phyloP scores from a whole-genome alignment of 2,113 vertebrate genomes.

The Burhinus bistriatus region DNA sequence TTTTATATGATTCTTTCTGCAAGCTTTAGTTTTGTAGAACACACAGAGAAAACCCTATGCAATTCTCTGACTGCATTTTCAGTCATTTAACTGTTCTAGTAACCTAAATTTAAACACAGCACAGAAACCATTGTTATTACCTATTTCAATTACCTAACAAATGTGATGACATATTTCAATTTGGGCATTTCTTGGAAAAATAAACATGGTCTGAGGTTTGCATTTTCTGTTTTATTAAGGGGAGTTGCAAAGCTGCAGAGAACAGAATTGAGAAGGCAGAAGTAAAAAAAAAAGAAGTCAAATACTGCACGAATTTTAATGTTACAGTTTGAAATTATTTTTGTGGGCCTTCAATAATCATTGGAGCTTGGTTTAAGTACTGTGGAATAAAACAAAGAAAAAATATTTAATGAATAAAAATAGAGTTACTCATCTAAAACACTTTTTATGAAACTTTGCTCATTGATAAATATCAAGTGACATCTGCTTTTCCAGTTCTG shows the following conservation, averaged over 20 bases:
- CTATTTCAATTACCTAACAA: not conserved
- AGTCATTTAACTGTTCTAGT: not conserved
- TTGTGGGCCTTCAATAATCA: not conserved
- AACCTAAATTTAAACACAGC: not conserved
- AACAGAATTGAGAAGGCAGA: not conserved
- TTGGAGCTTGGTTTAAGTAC: not conserved
- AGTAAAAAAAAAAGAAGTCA: not conserved
- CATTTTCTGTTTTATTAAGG: not conserved
- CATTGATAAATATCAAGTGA: not conserved
- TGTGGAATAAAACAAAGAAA: not conserved
- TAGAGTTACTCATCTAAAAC: not conserved
- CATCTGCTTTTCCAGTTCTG: not conserved
- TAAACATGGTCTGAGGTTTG: not conserved
- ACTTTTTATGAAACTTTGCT: not conserved
- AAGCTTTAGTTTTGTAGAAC: not conserved
- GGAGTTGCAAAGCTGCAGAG: not conserved
- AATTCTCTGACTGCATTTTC: not conserved
- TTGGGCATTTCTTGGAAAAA: not conserved
- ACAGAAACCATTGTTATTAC: not conserved
- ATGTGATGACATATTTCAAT: not conserved
- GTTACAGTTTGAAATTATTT: not conserved
- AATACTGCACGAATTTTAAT: not conserved
- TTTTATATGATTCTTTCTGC: not conserved
- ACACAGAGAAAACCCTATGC: not conserved
- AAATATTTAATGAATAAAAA: not conserved